These are phyloP conservation scores for Adelognathus sp. DNA, from an alignment of 2,888 invertebrate species.

Conservation along the genomic window DNA sequence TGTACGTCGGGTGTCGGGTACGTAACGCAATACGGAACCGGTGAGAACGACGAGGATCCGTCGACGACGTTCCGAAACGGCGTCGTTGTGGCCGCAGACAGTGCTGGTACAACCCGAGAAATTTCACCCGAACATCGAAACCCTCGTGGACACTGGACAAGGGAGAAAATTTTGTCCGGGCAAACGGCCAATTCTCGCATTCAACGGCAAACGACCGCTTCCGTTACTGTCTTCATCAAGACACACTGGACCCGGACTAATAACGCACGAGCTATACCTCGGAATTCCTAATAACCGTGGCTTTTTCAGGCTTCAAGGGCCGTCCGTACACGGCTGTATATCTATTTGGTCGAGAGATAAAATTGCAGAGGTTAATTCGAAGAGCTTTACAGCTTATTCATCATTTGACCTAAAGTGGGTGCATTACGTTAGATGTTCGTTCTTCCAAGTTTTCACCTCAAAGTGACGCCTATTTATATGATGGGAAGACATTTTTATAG, in stretches of 20 bases:
- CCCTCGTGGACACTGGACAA: not conserved
- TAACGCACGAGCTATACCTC: not conserved
- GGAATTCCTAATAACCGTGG: slow-evolving; percentile 42
- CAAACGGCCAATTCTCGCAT: slow-evolving; percentile 54
- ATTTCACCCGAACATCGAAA: slow-evolving; percentile 26
- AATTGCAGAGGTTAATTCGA: not conserved
- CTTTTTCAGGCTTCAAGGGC: slow-evolving; percentile 11
- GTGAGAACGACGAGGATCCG: slow-evolving; percentile 2
- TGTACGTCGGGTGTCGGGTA: not conserved
- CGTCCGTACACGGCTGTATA: not conserved
- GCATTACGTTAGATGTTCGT: no score
- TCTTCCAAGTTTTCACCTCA: no score
- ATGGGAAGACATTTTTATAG: no score
- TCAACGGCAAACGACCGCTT: slow-evolving; percentile 15
- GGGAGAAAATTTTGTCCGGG: slow-evolving; percentile 37
- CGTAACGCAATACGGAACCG: not conserved
- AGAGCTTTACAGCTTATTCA: not conserved
- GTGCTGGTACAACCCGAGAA: slow-evolving; percentile 16
- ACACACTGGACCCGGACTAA: slow-evolving; percentile 23
- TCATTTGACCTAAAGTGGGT: not conserved
- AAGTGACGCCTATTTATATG: no score
- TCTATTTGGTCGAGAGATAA: not conserved
- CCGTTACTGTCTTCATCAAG: slow-evolving; percentile 46
- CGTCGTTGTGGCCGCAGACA: not conserved
- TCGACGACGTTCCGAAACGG: not conserved